Evolutionary conservation across 2,113 vertebrate genomes (phyloP).

Genomic region (Sturnus vulgaris): DNA sequence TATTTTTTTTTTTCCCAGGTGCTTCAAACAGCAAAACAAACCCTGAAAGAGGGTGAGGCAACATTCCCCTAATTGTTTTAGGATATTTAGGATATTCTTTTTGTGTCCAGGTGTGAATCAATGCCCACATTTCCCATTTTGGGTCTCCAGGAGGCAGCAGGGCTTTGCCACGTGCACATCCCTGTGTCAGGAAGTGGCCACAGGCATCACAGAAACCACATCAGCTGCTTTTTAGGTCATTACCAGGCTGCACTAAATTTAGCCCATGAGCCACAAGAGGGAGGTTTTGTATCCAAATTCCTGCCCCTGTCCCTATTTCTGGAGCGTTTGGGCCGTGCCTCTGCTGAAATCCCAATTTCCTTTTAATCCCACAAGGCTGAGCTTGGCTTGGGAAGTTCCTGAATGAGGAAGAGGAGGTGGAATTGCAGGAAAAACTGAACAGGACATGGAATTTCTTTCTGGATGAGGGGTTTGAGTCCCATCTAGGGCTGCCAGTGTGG

Average conservation of each 20-base stretch:
- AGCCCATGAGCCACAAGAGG: not conserved
- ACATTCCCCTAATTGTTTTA: not conserved
- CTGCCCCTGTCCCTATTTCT: not conserved
- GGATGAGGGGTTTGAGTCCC: not conserved
- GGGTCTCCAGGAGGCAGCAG: not conserved
- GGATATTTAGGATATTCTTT: too few relatives aligned
- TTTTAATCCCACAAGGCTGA: fast-evolving
- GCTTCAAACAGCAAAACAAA: not conserved
- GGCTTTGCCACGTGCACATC: not conserved
- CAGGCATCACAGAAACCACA: not conserved
- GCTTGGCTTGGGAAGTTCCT: not conserved
- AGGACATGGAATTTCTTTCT: fast-evolving
- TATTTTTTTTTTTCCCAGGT: not conserved
- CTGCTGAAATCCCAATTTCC: not conserved
- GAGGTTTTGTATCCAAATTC: not conserved
- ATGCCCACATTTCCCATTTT: fast-evolving
- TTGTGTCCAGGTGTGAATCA: not conserved
- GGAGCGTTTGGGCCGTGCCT: not conserved
- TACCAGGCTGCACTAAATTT: not conserved
- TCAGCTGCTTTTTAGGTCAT: not conserved
- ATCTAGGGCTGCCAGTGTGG: not conserved
- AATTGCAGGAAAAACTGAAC: not conserved
- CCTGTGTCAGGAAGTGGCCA: not conserved
- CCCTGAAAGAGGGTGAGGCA: not conserved
- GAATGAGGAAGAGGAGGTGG: fast-evolving